Base-by-base conservation (phyloP, 35 echinoderm and acorn worm species). In the Apostichopus californicus region DNA sequence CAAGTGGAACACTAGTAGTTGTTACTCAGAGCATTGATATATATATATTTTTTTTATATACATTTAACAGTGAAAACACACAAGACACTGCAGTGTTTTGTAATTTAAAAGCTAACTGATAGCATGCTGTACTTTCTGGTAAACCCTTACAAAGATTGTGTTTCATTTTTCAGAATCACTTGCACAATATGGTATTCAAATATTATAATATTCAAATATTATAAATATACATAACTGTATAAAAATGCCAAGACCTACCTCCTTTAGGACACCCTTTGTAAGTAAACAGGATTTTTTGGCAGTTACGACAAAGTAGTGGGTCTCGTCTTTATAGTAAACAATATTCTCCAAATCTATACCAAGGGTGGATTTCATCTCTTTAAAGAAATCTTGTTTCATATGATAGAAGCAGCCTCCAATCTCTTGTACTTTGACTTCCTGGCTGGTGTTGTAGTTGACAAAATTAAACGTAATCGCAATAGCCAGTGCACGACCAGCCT, bases 291-390 rank as follows among this genome's bases (percentile, higher is more conserved):
- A 17, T 53, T 93, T 93, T 58, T 93, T 93, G 25, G 92, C 92
- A 26, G 92, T 93, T n/a, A 93, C 81, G 1, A 93, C 92, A 93
- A 87, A 93, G 60, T 93, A 93, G 17, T 93, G 92, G 0, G 92
- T 93, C 22, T 93, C 92, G 34, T 93, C 92, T 59, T 93, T 85
- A 63, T 55, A 93, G 65, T 86, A 93, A 17, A 93, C 92, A 8
- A 93, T 57, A 59, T 93, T 93, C 13, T 93, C 92, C 61, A 93
- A 70, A 12, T 73, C 81, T 86, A 93, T 93, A 4, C 81, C 66
- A 6, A 73, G 78, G 14, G 52, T 72, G 1, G 57, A 1, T n/a
- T 86, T 87, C 92, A 93, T 65, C 21, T 93, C 92, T 57, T 93
- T 57, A 58, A 93, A 93, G 54, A 93, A 93, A 28, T 93, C 78